Percentiles rank a stretch among this genome's conserved stretches.
These are phyloP conservation scores for Holothuria leucospilota DNA, from an alignment of 53 echinoderm and acorn worm species.

Conservation along the genomic window DNA sequence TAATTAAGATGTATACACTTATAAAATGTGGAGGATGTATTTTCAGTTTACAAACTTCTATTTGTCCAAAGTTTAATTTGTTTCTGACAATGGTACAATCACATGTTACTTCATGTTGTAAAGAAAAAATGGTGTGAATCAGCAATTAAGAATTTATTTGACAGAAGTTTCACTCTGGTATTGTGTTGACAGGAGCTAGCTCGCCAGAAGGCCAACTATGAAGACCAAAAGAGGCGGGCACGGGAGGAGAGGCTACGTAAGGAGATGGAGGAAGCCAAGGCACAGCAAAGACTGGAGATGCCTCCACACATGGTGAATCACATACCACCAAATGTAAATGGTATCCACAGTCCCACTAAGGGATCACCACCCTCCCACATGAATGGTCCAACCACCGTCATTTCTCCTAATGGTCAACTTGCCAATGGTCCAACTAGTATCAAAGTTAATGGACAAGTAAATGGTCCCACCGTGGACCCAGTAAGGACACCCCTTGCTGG, in stretches of 20 bases:
- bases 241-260: constrained; percentile 74
- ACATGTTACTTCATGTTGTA: no score
- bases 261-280: constrained; percentile 63
- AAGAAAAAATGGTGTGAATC: no score
- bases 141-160: no score
- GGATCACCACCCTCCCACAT: background rate
- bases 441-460: constrained; percentile 14
- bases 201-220: constrained; percentile 85
- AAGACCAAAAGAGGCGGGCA: constrained; percentile 83
- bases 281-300: background rate
- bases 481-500: background rate
- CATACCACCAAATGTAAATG: constrained; percentile 26
- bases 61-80: no score
- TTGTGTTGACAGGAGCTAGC: constrained; percentile 68
- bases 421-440: constrained; percentile 30
- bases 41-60: no score
- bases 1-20: no score
- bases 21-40: no score
- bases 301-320: constrained; percentile 13
- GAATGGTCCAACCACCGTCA: constrained; percentile 13
- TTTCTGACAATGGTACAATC: no score
- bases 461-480: background rate
- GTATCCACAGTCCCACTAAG: constrained; percentile 29
- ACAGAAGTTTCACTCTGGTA: no score
- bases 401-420: background rate